Percentiles rank a stretch among this genome's conserved stretches.
Evolutionary conservation across 1,140 invertebrate genomes (phyloP).

Genomic region (Polypedilum vanderplanki): DNA sequence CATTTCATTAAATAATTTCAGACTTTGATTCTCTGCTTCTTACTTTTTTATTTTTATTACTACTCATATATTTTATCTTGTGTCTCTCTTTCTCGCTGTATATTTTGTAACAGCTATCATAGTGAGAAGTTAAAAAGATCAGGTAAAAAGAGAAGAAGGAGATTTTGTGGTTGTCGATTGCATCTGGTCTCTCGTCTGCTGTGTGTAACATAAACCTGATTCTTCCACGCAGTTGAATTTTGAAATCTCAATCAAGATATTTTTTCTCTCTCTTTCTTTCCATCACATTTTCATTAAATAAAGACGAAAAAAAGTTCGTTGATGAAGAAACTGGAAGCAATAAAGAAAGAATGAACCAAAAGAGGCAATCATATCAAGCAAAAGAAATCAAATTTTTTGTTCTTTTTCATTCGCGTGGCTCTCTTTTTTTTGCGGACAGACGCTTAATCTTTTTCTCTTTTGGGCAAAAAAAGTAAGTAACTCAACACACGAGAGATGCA

Average conservation of each 20-base stretch:
- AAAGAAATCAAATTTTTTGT: not conserved
- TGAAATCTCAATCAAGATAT: slow-evolving; percentile 24
- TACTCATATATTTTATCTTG: too few relatives aligned
- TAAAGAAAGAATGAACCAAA: slow-evolving; percentile 9
- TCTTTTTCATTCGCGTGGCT: not conserved
- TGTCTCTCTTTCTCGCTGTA: too few relatives aligned
- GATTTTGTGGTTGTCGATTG: slow-evolving; percentile 15
- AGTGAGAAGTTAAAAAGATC: not conserved
- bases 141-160: not conserved
- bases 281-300: not conserved
- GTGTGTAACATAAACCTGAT: slow-evolving; percentile 27
- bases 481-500: not conserved
- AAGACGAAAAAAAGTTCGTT: not conserved
- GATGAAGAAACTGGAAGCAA: not conserved
- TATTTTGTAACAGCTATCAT: too few relatives aligned
- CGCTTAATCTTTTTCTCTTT: not conserved
- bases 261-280: not conserved
- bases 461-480: too few relatives aligned
- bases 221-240: slow-evolving; percentile 10
- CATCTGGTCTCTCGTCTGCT: not conserved
- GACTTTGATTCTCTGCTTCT: too few relatives aligned
- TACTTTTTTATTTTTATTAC: too few relatives aligned
- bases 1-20: too few relatives aligned
- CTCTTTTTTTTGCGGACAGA: too few relatives aligned
- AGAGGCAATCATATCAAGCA: not conserved